These are phyloP conservation scores for Caenorhabditis latens DNA, from an alignment of 1,140 invertebrate species.

Conservation along the genomic window DNA sequence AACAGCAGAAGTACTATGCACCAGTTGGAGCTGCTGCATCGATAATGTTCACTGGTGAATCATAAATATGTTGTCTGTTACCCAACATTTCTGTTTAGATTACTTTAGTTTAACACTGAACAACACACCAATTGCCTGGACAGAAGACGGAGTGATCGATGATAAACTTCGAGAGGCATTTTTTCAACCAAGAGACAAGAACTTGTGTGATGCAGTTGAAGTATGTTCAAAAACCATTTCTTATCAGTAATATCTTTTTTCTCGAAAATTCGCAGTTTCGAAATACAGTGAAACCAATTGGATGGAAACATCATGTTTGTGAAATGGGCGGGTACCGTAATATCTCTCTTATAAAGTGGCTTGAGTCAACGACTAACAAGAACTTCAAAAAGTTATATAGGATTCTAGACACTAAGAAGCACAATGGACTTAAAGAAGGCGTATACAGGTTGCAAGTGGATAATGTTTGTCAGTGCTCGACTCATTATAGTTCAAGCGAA, in stretches of 20 bases:
- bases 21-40: slow-evolving; percentile 2
- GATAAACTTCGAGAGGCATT: slow-evolving; percentile 23
- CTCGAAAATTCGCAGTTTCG: slow-evolving; percentile 1
- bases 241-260: background rate
- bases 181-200: background rate
- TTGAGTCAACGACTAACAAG: slow-evolving; percentile 15
- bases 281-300: slow-evolving; percentile 41
- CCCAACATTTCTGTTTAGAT: background rate
- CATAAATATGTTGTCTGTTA: background rate
- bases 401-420: slow-evolving; percentile 8
- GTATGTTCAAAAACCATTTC: slow-evolving; percentile 2
- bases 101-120: slow-evolving; percentile 39
- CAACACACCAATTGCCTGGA: background rate
- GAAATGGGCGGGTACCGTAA: slow-evolving; percentile 48
- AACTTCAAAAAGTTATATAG: slow-evolving; percentile 45
- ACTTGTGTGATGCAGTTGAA: slow-evolving; percentile 17
- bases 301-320: slow-evolving; percentile 35
- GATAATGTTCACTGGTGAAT: slow-evolving; percentile 22
- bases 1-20: background rate
- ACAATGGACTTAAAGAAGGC: background rate
- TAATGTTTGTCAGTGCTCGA: slow-evolving; percentile 5
- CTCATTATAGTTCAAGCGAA: background rate
- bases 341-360: slow-evolving; percentile 42
- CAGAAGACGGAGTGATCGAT: slow-evolving; percentile 26
- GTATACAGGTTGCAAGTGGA: slow-evolving; percentile 9